Percentiles rank a stretch among this genome's conserved stretches.
phyloP scores from a whole-genome alignment of 2,888 invertebrate genomes.

The Orthosia incerta region DNA sequence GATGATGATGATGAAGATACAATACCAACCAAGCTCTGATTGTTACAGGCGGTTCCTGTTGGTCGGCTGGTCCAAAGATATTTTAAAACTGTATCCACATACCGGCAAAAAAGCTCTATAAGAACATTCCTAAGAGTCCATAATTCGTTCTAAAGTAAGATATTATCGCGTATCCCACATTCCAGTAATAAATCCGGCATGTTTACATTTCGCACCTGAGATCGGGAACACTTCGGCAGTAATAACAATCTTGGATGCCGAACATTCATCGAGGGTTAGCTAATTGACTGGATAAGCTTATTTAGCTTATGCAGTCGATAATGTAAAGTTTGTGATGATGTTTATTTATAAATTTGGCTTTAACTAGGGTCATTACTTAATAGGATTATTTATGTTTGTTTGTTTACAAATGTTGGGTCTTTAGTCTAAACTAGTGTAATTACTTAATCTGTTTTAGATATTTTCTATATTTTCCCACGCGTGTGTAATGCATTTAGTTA shows the following conservation, averaged over 20 bases:
- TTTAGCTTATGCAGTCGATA: neutral
- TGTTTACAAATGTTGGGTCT: neutral
- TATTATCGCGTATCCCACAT: conserved; percentile 23
- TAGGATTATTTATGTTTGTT: no score
- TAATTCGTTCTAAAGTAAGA: conserved; percentile 11
- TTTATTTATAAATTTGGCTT: conserved; percentile 13
- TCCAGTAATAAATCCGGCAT: conserved; percentile 43
- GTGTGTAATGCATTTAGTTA: no score
- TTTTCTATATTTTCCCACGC: neutral
- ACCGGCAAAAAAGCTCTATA: neutral
- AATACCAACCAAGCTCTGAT: neutral
- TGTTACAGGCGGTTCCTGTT: neutral
- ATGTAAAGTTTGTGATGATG: neutral
- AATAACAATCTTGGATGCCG: conserved; percentile 35
- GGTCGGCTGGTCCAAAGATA: neutral
- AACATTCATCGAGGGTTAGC: conserved; percentile 22
- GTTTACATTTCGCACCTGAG: conserved; percentile 52
- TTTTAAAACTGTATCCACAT: neutral
- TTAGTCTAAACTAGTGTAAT: neutral
- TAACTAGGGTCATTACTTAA: neutral
- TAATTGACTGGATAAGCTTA: conserved; percentile 13
- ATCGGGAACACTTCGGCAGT: conserved; percentile 15
- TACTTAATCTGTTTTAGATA: neutral
- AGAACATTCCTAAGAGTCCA: conserved; percentile 1
- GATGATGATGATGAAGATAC: no score